A percentile compares a stretch with the other conserved stretches of the same genome.
These are phyloP conservation scores for Leptestheria dahalacensis DNA, from an alignment of 1,140 invertebrate genomes.

Conservation along the genomic window DNA sequence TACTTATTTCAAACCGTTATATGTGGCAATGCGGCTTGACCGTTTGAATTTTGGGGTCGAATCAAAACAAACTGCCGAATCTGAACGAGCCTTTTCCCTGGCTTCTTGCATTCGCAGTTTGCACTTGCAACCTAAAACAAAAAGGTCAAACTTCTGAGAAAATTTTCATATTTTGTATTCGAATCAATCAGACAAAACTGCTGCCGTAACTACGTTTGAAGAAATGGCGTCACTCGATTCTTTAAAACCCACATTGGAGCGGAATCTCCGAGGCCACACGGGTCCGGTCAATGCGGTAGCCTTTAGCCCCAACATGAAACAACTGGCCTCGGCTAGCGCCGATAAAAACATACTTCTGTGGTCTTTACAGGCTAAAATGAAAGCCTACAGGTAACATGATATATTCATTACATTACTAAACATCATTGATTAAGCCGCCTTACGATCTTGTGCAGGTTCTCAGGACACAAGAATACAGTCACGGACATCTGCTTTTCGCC, in stretches of 20 bases:
- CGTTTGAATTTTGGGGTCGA: no score
- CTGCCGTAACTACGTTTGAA: no score
- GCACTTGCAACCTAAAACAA: no score
- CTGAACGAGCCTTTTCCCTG: no score
- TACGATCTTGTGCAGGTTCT: constrained; percentile 21
- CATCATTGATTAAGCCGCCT: not conserved
- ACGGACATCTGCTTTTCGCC: constrained; percentile 55
- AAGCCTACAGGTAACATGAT: constrained; percentile 31
- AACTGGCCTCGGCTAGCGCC: constrained; percentile 58
- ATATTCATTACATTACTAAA: not conserved
- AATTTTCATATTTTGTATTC: not conserved
- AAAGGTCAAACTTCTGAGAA: no score
- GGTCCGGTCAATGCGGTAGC: constrained; percentile 52
- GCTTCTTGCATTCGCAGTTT: no score
- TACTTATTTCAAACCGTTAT: no score
- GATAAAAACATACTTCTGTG: constrained; percentile 66
- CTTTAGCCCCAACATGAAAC: constrained; percentile 56
- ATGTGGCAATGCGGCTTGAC: no score
- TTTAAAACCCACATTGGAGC: constrained; percentile 33
- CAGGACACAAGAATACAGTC: constrained; percentile 33
- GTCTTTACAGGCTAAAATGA: constrained; percentile 43
- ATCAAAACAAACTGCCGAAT: no score
- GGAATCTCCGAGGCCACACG: constrained; percentile 64
- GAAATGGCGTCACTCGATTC: no score
- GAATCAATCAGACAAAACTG: not conserved